Evolutionary conservation across 2,797 vertebrate species (phyloP), one percentile per base, ranked within the genome.

Genomic region (Rhabdomys pumilio): DNA sequence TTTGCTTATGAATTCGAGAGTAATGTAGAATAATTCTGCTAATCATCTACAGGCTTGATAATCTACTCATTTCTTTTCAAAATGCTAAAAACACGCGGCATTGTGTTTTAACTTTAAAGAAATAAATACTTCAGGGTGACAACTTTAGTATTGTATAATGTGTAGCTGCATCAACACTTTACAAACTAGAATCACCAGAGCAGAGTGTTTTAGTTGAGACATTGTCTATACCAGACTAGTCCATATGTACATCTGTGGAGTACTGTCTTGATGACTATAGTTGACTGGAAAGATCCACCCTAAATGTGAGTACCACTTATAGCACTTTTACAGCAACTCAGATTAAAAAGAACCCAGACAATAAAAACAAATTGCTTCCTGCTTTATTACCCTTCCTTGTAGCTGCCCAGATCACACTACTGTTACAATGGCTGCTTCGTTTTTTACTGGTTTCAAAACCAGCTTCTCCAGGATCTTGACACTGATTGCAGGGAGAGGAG

Each of bases 1-100:
- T 63, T 96, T 94, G 14, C 5, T 89, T 89, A 77, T 55, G 91
- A 44, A 73, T 11, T 76, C 26, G 95, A 19, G 59, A n/a, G 79
- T 55, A 67, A 55, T 20, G 44, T 29, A 75, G 29, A 89, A 11
- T 44, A 75, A 59, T 75, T 88, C 17, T 89, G 38, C 29, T 76
- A 24, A 19, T 44, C 15, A 75, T 59, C 69, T 89, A 76, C 14
- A 88, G 26, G 10, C 7, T 61, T 75, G 24, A 29, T 55, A 72
- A 87, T 69, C 63, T 26, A 41, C 34, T n/a, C 20, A 38, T 50
- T 47, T 34, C 44, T 72, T 88, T 87, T 38, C 22, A 72, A 72
- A 88, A 11, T 57, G 11, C 5, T 55, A 55, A 19, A 12, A 41
- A 20, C 1, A 73, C 41, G 9, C 31, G 29, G 3, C 22, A 77